Evolutionary conservation across 2,113 vertebrate species (phyloP).

Genomic region (Oostethus manadensis): DNA sequence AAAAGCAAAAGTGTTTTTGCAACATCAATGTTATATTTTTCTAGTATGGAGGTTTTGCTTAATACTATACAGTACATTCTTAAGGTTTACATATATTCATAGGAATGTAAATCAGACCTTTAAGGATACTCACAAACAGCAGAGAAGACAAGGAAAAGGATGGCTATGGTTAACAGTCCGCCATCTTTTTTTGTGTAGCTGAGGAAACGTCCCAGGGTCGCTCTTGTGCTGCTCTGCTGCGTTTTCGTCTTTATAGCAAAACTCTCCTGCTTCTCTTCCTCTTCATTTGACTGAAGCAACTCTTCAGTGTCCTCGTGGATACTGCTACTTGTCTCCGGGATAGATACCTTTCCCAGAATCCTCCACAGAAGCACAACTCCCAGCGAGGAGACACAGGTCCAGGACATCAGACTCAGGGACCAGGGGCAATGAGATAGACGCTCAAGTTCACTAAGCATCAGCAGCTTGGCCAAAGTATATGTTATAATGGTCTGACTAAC

Average conservation of each 20-base stretch:
- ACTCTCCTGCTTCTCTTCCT: constrained; percentile 20
- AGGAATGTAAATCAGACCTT: background rate
- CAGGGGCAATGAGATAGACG: constrained; percentile 75
- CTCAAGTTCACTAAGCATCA: constrained; percentile 82
- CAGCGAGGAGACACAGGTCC: constrained; percentile 78
- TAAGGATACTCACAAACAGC: constrained; percentile 80
- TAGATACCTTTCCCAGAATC: constrained; percentile 66
- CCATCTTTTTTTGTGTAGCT: constrained; percentile 82
- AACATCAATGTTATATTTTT: background rate
- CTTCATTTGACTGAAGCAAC: constrained; percentile 42
- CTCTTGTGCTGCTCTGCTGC: constrained; percentile 63
- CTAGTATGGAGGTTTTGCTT: background rate
- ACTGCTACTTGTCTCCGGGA: background rate
- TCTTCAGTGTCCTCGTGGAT: constrained; percentile 47
- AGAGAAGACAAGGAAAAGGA: constrained; percentile 82
- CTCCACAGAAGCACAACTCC: constrained; percentile 76
- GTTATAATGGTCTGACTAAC: constrained; percentile 76
- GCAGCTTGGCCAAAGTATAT: constrained; percentile 83
- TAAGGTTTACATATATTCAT: too few species aligned
- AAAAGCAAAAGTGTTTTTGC: background rate
- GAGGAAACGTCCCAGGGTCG: constrained; percentile 84
- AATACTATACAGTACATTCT: too few species aligned
- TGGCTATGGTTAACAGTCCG: constrained; percentile 75
- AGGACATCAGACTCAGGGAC: constrained; percentile 82
- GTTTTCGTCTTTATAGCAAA: constrained; percentile 24